Percentiles rank a stretch among this genome's conserved stretches.
phyloP scores from a whole-genome alignment of 1,140 invertebrate species.

The Leguminivora glycinivorella region DNA sequence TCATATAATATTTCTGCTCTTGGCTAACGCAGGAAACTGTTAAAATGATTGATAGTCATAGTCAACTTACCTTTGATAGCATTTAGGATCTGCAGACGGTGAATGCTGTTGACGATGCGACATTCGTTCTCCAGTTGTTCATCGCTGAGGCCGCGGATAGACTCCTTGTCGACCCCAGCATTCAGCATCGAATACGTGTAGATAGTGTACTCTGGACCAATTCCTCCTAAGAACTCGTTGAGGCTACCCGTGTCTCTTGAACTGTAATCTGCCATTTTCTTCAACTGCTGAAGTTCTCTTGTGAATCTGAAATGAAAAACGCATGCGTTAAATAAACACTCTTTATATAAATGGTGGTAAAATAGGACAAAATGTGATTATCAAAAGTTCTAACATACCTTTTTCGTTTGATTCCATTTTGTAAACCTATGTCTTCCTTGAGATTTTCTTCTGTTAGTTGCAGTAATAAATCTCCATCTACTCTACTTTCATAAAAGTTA shows the following conservation, averaged over 20 bases:
- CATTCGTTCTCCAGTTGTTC: slow-evolving; percentile 95
- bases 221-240: slow-evolving; percentile 92
- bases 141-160: slow-evolving; percentile 89
- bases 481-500: slow-evolving; percentile 93
- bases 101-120: slow-evolving; percentile 95
- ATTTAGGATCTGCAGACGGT: slow-evolving; percentile 93
- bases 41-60: slow-evolving; percentile 40
- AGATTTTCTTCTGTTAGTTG: slow-evolving; percentile 96
- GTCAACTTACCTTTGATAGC: slow-evolving; percentile 86
- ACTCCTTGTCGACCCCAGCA: slow-evolving; percentile 94
- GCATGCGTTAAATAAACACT: slow-evolving; percentile 19
- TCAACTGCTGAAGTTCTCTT: slow-evolving; percentile 95
- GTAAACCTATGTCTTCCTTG: slow-evolving; percentile 94
- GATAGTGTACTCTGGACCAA: slow-evolving; percentile 95
- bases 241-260: slow-evolving; percentile 95
- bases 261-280: slow-evolving; percentile 98
- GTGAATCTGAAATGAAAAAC: slow-evolving; percentile 86
- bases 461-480: slow-evolving; percentile 98
- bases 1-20: slow-evolving; percentile 27
- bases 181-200: slow-evolving; percentile 99
- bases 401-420: slow-evolving; percentile 95
- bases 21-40: slow-evolving; percentile 18
- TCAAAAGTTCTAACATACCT: slow-evolving; percentile 77
- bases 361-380: slow-evolving; percentile 24
- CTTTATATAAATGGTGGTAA: slow-evolving; percentile 1